Evolutionary conservation across 2,888 invertebrate species (phyloP), one percentile per base, ranked within the genome.

Genomic region (Drosophila prolongata): DNA sequence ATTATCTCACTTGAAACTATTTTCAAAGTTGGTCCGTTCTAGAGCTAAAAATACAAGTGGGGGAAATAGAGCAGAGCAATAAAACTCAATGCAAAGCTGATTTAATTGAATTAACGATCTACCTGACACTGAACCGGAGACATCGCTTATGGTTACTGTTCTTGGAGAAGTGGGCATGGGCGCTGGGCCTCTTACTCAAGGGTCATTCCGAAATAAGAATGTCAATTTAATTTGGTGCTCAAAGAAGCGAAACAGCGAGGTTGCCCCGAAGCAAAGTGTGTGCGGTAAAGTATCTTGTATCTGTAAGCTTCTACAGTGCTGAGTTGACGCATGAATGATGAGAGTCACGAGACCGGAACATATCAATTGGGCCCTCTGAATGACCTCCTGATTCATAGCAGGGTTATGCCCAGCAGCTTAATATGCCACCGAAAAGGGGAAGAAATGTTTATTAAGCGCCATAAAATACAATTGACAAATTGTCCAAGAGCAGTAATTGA

Each of bases 261-360:
- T 43, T 43, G 16, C 42, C 16, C 43, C 43, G 11, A 44, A 13
- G 16, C 11, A 1, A 34, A 46, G 27, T 37, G 44, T 44, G 42
- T 61, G 43, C 47, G 52, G 43, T 68, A 56, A 56, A 60, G 62
- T 61, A 52, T 49, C 43, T 47, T 14, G 34, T 67, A 61, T 64
- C 52, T 80, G 47, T 24, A 11, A 62, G 64, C 62, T 66, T 49
- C 14, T 59, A 49, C 66, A 56, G 52, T 44, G 38, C 61, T 60
- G 34, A 19, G 59, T 80, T 86, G 87, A 70, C 80, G 80, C 86
- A 80, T 83, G 65, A 83, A 72, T 77, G 80, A 67, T 57, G 43
- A 59, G 53, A 62, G 57, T 78, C 84, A 80, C 76, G 84, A 83
- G 80, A 81, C 81, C 81, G 81, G 81, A 81, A 81, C 81, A 87